Evolutionary conservation across 2,113 vertebrate species (phyloP), one percentile per base, ranked within the genome.

Genomic region (Campylomormyrus numenius): DNA sequence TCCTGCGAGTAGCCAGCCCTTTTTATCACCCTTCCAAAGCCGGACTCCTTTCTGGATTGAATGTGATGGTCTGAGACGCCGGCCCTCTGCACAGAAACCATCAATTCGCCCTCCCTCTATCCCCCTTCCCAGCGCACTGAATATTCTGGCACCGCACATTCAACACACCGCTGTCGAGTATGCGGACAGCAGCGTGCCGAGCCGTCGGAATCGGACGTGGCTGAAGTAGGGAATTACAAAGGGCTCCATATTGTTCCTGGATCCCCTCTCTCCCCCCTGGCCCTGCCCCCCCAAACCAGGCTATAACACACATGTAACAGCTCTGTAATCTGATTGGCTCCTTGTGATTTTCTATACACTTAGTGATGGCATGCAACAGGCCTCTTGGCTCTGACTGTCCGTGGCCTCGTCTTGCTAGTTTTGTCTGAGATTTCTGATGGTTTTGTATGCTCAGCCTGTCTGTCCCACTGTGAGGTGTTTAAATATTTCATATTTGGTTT

Each of bases 11-110:
- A 85, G 6, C 92, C 87, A 89, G 90, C 91, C 90, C 89, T 52
- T 52, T 91, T 93, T 93, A 92, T 93, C 89, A 90, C 91, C 46
- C 17, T 53, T 87, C 50, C 50, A 42, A 56, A 84, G 58, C 89
- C 35, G 35, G 46, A 91, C 15, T 17, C 45, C 49, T 87, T 90
- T 48, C 27, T n/a, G 42, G 83, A 90, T 91, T 58, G 88, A 88
- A 90, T 77, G 15, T 90, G 91, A 88, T 88, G 49, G 85, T 21
- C 50, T 6, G 27, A 87, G 50, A 91, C 87, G 88, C 89, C 88
- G 88, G 88, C 91, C 91, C 90, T 88, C 90, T 80, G 88, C 86
- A 84, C 91, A 77, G 80, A 90, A 91, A 27, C 85, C 31, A 9
- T 35, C 13, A 31, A 42, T 87, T 53, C 31, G 0, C 45, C 15